These are phyloP conservation scores for Campoplex nolae DNA, from an alignment of 2,888 invertebrate genomes.

Conservation along the genomic window DNA sequence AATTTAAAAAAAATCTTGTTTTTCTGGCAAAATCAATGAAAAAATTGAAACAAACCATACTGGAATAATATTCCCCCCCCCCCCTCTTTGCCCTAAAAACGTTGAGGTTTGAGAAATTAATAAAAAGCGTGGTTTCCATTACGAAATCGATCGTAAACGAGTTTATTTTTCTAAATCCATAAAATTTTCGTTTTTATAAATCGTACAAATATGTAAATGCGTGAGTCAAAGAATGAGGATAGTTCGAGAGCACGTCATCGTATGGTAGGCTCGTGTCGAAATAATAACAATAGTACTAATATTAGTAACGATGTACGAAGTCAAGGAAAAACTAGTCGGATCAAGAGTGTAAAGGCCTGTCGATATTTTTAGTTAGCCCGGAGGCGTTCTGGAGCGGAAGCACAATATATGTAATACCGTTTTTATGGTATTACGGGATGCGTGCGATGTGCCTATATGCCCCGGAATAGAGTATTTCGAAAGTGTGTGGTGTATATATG, in stretches of 20 bases:
- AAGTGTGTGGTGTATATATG: neutral
- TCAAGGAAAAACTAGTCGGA: slow-evolving; percentile 47
- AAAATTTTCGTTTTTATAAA: neutral
- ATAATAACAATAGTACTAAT: neutral
- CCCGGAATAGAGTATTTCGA: slow-evolving; percentile 29
- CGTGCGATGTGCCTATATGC: neutral
- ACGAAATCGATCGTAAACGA: neutral
- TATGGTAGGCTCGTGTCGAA: neutral
- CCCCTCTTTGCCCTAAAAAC: neutral
- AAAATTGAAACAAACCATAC: too few relatives aligned
- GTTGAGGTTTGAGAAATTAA: neutral
- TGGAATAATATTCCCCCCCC: too few relatives aligned
- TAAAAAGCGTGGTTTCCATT: neutral
- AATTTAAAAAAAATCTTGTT: too few relatives aligned
- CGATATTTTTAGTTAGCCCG: slow-evolving; percentile 67
- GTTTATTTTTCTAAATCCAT: neutral
- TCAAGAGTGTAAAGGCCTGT: slow-evolving; percentile 18
- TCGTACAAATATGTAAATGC: neutral
- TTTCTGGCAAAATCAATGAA: too few relatives aligned
- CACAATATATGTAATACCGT: slow-evolving; percentile 50
- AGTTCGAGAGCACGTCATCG: neutral
- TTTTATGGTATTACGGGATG: slow-evolving; percentile 3
- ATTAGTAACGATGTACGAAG: slow-evolving; percentile 9
- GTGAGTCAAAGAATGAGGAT: neutral
- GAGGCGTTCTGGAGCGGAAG: slow-evolving; percentile 67